phyloP scores from a whole-genome alignment of 2,113 vertebrate species.

The Mohoua ochrocephala region DNA sequence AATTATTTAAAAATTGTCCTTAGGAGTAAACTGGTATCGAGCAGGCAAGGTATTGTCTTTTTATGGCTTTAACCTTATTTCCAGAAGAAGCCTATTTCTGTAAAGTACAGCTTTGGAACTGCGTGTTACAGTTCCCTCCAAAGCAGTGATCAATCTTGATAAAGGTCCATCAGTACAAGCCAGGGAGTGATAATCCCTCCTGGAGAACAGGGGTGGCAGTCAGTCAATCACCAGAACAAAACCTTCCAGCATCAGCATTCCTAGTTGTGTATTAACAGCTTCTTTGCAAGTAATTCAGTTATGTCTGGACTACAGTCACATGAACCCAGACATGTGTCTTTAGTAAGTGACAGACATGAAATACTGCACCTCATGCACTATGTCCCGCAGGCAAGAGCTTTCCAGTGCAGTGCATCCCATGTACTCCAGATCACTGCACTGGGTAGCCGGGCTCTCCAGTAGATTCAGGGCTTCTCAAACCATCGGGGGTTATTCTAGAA shows the following conservation, averaged over 20 bases:
- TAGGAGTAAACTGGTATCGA: neutral
- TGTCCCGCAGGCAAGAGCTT: neutral
- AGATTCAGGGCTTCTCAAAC: neutral
- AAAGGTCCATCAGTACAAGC: neutral
- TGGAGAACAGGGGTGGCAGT: neutral
- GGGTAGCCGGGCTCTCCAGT: neutral
- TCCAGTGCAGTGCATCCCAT: neutral
- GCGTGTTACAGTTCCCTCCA: neutral
- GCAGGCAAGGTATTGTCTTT: neutral
- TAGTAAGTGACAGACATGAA: neutral
- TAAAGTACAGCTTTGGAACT: neutral
- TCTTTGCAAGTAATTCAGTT: neutral
- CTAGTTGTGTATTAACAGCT: neutral
- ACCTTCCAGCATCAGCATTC: neutral
- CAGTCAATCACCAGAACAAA: neutral
- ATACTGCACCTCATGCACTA: neutral
- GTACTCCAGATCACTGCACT: neutral
- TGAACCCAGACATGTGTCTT: neutral
- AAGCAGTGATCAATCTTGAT: neutral
- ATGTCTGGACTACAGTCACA: neutral
- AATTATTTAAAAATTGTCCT: neutral
- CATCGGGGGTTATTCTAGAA: neutral
- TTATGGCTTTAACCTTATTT: neutral
- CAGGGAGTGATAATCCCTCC: neutral
- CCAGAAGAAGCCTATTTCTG: neutral